Percentiles rank a stretch among this genome's conserved stretches.
Conservation (phyloP, 2,797 vertebrate genomes). For the Melopsittacus undulatus region DNA sequence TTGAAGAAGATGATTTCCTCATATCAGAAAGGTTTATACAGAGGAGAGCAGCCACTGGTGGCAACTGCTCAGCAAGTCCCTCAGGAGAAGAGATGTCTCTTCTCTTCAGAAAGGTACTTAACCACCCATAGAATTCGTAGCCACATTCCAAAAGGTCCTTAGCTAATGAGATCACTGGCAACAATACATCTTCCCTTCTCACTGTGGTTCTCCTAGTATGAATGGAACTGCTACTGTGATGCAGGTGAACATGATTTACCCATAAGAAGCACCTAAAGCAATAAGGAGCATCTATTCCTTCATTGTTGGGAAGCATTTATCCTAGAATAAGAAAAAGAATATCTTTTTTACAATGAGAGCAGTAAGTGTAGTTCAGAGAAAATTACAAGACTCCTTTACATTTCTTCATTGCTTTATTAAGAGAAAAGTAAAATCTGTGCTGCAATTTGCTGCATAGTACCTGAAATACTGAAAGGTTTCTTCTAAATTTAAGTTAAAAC, state of each 20-base stretch:
- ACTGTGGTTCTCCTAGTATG: not conserved
- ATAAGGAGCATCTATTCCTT: not conserved
- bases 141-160: not conserved
- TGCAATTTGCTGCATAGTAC: not conserved
- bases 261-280: not conserved
- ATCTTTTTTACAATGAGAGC: not conserved
- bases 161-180: not conserved
- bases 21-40: not conserved
- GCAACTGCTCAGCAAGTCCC: not conserved
- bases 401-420: not conserved
- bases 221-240: not conserved
- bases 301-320: not conserved
- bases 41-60: not conserved
- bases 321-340: not conserved
- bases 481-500: not conserved
- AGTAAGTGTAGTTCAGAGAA: not conserved
- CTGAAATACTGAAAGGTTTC: not conserved
- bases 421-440: not conserved
- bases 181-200: not conserved
- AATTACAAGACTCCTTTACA: not conserved
- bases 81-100: not conserved
- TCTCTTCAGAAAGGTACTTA: not conserved
- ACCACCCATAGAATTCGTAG: not conserved
- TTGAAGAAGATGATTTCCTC: not conserved
- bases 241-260: not conserved